These are phyloP conservation scores for Fistularia commersonii DNA, from an alignment of 2,797 vertebrate genomes.

Conservation along the genomic window DNA sequence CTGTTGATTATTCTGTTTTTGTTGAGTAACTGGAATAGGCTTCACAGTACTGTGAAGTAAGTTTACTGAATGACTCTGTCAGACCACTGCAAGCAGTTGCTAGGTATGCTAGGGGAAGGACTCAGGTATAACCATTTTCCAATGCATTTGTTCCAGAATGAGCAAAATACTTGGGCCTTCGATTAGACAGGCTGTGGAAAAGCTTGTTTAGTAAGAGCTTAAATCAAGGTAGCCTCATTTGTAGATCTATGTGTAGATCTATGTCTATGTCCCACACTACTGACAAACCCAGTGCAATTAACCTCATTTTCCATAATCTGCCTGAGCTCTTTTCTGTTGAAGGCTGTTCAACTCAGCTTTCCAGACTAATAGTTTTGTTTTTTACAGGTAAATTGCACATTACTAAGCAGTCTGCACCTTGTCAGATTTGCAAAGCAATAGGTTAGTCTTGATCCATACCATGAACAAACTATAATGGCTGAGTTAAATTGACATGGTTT, in stretches of 20 bases:
- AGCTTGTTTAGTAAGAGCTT: slow-evolving; percentile 36
- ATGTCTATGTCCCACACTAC: slow-evolving; percentile 31
- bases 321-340: slow-evolving; percentile 23
- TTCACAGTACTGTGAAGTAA: too few relatives aligned
- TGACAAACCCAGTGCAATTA: slow-evolving; percentile 60
- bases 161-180: slow-evolving; percentile 17
- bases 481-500: too few relatives aligned
- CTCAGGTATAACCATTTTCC: too few relatives aligned
- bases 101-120: too few relatives aligned
- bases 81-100: too few relatives aligned
- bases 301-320: slow-evolving; percentile 59
- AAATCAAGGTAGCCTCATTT: slow-evolving; percentile 34
- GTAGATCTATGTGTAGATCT: slow-evolving; percentile 24
- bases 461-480: too few relatives aligned
- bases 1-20: not conserved
- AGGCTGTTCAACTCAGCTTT: slow-evolving; percentile 14
- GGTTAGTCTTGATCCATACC: not conserved
- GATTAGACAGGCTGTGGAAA: slow-evolving; percentile 6
- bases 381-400: slow-evolving; percentile 8
- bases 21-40: too few relatives aligned
- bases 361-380: not conserved
- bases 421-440: slow-evolving; percentile 1
- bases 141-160: too few relatives aligned
- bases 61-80: too few relatives aligned
- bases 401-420: slow-evolving; percentile 3